phyloP scores from a whole-genome alignment of 2,888 invertebrate species.

The Cataglyphis livida region DNA sequence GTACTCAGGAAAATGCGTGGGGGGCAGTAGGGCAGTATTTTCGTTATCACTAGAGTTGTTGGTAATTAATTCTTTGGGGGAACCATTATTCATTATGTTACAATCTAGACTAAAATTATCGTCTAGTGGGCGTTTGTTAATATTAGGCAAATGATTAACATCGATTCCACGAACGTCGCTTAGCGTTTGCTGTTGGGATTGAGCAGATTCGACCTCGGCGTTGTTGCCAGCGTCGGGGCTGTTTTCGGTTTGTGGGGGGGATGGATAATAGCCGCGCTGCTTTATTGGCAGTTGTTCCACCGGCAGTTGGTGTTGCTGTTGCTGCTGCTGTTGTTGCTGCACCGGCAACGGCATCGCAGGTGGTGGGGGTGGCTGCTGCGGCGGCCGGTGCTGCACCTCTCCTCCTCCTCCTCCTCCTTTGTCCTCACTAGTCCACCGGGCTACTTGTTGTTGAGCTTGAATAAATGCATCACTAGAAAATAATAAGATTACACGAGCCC shows the following conservation, averaged over 20 bases:
- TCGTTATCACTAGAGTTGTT: conserved; percentile 85
- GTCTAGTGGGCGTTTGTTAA: conserved; percentile 83
- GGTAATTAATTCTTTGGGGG: conserved; percentile 82
- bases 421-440: conserved; percentile 97
- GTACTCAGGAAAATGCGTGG: conserved; percentile 84
- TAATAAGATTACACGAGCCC: conserved; percentile 88
- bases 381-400: conserved; percentile 80
- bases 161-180: conserved; percentile 81
- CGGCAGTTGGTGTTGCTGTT: conserved; percentile 75
- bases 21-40: conserved; percentile 84
- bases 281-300: conserved; percentile 79
- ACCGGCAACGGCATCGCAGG: conserved; percentile 77
- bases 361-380: conserved; percentile 86
- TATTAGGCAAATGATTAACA: conserved; percentile 84
- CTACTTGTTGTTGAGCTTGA: conserved; percentile 98
- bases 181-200: conserved; percentile 80
- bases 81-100: conserved; percentile 83
- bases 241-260: conserved; percentile 79
- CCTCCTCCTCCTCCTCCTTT: conserved; percentile 69
- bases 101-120: conserved; percentile 84
- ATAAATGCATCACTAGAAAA: conserved; percentile 99
- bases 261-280: conserved; percentile 82
- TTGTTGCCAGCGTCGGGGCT: conserved; percentile 73
- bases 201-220: conserved; percentile 80
- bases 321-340: conserved; percentile 76